Evolutionary conservation across 2,113 vertebrate species (phyloP), one percentile per base, ranked within the genome.

Genomic region (Butorides virescens): DNA sequence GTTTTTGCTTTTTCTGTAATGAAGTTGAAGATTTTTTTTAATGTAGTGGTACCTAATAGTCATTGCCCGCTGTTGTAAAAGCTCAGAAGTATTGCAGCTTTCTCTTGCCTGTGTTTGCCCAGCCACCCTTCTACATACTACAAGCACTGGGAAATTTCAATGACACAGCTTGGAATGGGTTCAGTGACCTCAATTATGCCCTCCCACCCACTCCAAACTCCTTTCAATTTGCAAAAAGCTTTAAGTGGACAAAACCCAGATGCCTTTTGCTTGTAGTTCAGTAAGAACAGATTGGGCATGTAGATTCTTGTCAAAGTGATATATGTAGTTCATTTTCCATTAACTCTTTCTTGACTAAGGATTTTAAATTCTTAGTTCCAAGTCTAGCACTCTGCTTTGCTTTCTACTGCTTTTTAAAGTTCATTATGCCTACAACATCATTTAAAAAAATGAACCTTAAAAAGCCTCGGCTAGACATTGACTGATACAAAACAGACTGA

Each of bases 201-300:
- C 94, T 96, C 91, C 97, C 95, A 92, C 95, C 97, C 96, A 97
- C 97, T 98, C 97, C 96, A 97, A 95, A 97, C 94, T 96, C 96
- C 97, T 98, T 98, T 98, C 97, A 98, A 97, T 97, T 97, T 98
- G 95, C 91, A 97, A 97, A 98, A 97, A 97, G 97, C 94, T 97
- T 97, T 96, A 95, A 97, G 96, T 92, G 96, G 97, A 98, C 96
- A 95, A 95, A 98, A 98, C 94, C 96, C 98, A 98, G 98, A 98
- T 91, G 94, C 97, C 94, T 93, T 86, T 86, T 97, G 94, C 94
- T 91, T 96, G 89, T 86, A 92, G 94, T 87, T 98, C 98, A 97
- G 96, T 95, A 96, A 97, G 97, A 98, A 97, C 97, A 98, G 98
- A 97, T 98, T 98, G 96, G 96, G 90, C 97, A 92, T 97, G 88